phyloP scores from a whole-genome alignment of 2,888 invertebrate species.

The Atrina japonica region DNA sequence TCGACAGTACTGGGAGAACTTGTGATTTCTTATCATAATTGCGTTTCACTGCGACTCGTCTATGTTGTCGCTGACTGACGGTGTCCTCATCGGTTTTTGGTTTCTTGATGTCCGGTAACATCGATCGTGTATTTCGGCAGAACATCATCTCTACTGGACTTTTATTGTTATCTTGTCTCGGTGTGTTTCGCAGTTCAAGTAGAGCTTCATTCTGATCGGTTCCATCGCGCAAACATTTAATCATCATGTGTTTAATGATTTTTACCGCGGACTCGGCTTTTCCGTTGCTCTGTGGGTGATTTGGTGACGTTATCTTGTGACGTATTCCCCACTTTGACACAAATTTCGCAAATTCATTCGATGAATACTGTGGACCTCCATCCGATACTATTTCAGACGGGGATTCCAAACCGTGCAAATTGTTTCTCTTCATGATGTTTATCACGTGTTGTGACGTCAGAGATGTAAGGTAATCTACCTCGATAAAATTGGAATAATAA shows the following conservation, averaged over 20 bases:
- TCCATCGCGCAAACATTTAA: constrained; percentile 19
- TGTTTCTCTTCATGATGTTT: constrained; percentile 18
- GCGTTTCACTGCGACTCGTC: too few relatives aligned
- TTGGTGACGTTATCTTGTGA: constrained; percentile 42
- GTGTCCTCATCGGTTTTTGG: too few relatives aligned
- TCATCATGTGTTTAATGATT: constrained; percentile 35
- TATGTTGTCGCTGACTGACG: too few relatives aligned
- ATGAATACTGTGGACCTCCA: constrained; percentile 37
- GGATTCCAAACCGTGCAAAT: constrained; percentile 24
- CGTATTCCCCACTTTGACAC: constrained; percentile 40
- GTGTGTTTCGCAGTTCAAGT: constrained; percentile 40
- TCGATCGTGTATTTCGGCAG: constrained; percentile 31
- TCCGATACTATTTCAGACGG: constrained; percentile 8
- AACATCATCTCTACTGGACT: constrained; percentile 46
- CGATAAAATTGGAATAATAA: constrained; percentile 25
- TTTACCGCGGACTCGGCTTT: constrained; percentile 46
- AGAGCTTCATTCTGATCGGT: constrained; percentile 26
- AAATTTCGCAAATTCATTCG: constrained; percentile 29
- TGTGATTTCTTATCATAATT: too few relatives aligned
- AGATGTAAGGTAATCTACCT: constrained; percentile 4
- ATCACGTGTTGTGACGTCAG: constrained; percentile 6
- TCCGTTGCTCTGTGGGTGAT: constrained; percentile 38
- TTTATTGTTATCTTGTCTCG: constrained; percentile 35
- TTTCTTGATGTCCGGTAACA: neutral
- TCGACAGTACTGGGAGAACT: too few relatives aligned